phyloP scores from a whole-genome alignment of 2,797 vertebrate genomes.

The Chelidonichthys spinosus region DNA sequence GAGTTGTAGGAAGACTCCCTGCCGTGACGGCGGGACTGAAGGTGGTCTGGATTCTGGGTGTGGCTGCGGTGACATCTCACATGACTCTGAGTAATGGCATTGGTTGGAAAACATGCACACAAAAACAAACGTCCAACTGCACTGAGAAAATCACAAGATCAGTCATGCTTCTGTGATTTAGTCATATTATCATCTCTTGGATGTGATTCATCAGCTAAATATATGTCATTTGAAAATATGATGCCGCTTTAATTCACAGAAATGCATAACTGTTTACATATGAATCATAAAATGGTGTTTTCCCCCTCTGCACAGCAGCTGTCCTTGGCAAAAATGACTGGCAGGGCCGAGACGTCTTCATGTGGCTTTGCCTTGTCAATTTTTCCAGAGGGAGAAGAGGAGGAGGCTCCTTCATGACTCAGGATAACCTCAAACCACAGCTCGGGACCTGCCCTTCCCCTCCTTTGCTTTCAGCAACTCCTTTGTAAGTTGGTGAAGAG shows the following conservation, averaged over 20 bases:
- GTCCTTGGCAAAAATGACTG: conserved; percentile 38
- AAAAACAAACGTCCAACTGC: conserved; percentile 8
- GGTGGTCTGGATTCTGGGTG: conserved; percentile 42
- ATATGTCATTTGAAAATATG: neutral
- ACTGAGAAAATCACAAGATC: conserved; percentile 26
- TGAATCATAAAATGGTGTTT: conserved; percentile 54
- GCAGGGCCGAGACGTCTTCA: conserved; percentile 41
- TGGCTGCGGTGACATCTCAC: conserved; percentile 57
- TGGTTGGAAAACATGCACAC: conserved; percentile 6
- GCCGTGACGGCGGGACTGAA: neutral
- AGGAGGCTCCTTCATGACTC: conserved; percentile 64
- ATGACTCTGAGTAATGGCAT: conserved; percentile 59
- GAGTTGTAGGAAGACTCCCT: neutral
- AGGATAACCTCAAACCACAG: conserved; percentile 69
- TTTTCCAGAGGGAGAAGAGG: conserved; percentile 65
- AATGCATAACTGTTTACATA: conserved; percentile 6
- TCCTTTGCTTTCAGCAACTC: conserved; percentile 15
- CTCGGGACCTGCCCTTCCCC: conserved; percentile 31
- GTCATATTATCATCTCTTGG: conserved; percentile 3
- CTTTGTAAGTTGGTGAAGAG: neutral
- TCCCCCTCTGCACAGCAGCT: conserved; percentile 17
- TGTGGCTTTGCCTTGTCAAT: conserved; percentile 50
- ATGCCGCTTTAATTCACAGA: neutral
- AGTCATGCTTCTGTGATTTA: conserved; percentile 29
- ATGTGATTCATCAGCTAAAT: neutral